phyloP scores from a whole-genome alignment of 2,888 invertebrate species.

The Hyppa rectilinea region DNA sequence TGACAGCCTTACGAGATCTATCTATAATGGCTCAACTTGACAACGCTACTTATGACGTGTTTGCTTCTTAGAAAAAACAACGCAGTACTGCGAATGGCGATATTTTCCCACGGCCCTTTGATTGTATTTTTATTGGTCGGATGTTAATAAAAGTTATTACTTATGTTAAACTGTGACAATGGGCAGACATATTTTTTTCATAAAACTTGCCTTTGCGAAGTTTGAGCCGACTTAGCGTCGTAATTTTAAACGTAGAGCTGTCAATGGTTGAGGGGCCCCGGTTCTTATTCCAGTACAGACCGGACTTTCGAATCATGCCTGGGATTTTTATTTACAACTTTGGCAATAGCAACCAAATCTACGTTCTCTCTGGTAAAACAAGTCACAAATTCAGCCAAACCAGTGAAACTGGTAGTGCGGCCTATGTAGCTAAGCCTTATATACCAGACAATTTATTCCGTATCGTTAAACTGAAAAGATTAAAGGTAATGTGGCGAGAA shows the following conservation, averaged over 20 bases:
- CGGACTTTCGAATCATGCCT: no score
- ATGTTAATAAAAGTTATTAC: slow-evolving; percentile 27
- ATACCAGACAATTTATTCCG: slow-evolving; percentile 45
- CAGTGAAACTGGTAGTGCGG: not conserved
- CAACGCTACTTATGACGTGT: slow-evolving; percentile 62
- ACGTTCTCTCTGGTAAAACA: not conserved
- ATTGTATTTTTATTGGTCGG: slow-evolving; percentile 40
- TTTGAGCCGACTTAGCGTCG: not conserved
- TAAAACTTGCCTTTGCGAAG: not conserved
- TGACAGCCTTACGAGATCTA: slow-evolving; percentile 40
- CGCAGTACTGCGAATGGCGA: slow-evolving; percentile 70
- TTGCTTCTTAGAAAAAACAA: slow-evolving; percentile 72
- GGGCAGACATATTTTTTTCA: not conserved
- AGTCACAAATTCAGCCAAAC: not conserved
- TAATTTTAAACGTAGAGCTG: not conserved
- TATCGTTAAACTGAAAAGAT: slow-evolving; percentile 62
- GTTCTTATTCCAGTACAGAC: no score
- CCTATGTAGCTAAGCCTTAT: slow-evolving; percentile 14
- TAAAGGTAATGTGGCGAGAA: slow-evolving; percentile 63
- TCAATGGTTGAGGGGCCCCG: not conserved
- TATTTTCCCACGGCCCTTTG: slow-evolving; percentile 79
- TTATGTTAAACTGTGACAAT: slow-evolving; percentile 34
- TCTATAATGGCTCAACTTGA: slow-evolving; percentile 35
- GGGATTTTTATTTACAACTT: not conserved
- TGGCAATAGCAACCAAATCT: not conserved